Percentiles rank a stretch among this genome's conserved stretches.
These are phyloP conservation scores for Drosophila niveifrons DNA, from an alignment of 2,888 invertebrate species.

Conservation along the genomic window DNA sequence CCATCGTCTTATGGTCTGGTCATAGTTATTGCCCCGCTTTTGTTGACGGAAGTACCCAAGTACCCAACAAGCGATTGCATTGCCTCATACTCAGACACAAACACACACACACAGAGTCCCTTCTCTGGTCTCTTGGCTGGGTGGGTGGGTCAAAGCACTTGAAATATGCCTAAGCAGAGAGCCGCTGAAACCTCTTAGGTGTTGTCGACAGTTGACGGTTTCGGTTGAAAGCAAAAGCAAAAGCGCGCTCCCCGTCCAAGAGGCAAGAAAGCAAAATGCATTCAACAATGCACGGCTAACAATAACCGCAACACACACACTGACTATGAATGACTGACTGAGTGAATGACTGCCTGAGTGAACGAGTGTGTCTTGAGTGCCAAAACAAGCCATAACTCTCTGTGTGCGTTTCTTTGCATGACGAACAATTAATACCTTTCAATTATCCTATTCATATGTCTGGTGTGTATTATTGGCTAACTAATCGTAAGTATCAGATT, in stretches of 20 bases:
- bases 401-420: not conserved
- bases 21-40: conserved; percentile 53
- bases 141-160: conserved; percentile 61
- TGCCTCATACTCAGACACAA: not conserved
- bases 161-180: conserved; percentile 46
- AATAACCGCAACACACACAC: conserved; percentile 29
- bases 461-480: not conserved
- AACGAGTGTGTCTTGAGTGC: conserved; percentile 34
- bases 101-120: too few relatives aligned
- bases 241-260: conserved; percentile 29
- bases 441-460: conserved; percentile 9
- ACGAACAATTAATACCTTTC: conserved; percentile 20
- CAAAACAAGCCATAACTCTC: conserved; percentile 6
- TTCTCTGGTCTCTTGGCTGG: conserved; percentile 28
- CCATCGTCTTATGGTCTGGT: conserved; percentile 47
- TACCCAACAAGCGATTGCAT: conserved; percentile 43
- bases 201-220: conserved; percentile 56
- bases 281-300: conserved; percentile 42
- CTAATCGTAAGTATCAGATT: too few relatives aligned
- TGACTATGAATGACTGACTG: conserved; percentile 24
- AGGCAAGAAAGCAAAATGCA: conserved; percentile 46
- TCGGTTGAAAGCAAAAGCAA: conserved; percentile 50
- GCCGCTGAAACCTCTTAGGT: conserved; percentile 60
- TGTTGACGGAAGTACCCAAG: conserved; percentile 70
- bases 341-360: conserved; percentile 23